These are phyloP conservation scores for Calliopsis andreniformis DNA, from an alignment of 1,140 invertebrate species.

Conservation along the genomic window DNA sequence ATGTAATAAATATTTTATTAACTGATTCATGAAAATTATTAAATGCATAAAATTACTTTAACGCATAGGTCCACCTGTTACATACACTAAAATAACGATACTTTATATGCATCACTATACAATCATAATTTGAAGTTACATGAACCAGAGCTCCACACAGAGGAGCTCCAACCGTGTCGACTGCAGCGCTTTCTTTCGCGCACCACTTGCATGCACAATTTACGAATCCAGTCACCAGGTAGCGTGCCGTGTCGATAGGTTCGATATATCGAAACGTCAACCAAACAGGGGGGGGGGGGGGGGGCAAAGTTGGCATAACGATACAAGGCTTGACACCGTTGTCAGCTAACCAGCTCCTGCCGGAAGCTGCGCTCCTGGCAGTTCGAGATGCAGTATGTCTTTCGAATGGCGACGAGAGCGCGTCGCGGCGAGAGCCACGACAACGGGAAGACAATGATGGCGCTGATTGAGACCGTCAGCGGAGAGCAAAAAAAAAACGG, in stretches of 20 bases:
- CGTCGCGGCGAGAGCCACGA: slow-evolving; percentile 35
- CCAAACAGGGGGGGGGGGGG: not conserved
- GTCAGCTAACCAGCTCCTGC: slow-evolving; percentile 65
- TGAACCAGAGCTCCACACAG: no score
- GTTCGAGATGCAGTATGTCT: slow-evolving; percentile 78
- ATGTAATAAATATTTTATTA: no score
- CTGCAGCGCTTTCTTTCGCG: slow-evolving; percentile 18
- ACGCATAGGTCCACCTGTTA: no score
- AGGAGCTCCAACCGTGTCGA: slow-evolving; percentile 31
- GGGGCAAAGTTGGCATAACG: slow-evolving; percentile 8
- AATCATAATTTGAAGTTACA: no score
- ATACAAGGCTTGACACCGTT: slow-evolving; percentile 37
- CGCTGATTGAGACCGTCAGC: slow-evolving; percentile 13
- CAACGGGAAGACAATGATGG: slow-evolving; percentile 50
- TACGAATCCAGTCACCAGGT: slow-evolving; percentile 47
- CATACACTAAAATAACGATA: no score
- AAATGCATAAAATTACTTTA: no score
- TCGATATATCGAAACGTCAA: slow-evolving; percentile 73
- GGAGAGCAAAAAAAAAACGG: slow-evolving; percentile 44
- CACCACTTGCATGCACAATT: slow-evolving; percentile 54
- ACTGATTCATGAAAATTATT: no score
- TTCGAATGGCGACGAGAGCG: slow-evolving; percentile 75
- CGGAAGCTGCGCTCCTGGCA: slow-evolving; percentile 71
- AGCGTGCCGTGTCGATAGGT: slow-evolving; percentile 71
- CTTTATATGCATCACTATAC: no score